These are phyloP conservation scores for Formicarius rufipectus DNA, from an alignment of 2,113 vertebrate species.

Conservation along the genomic window DNA sequence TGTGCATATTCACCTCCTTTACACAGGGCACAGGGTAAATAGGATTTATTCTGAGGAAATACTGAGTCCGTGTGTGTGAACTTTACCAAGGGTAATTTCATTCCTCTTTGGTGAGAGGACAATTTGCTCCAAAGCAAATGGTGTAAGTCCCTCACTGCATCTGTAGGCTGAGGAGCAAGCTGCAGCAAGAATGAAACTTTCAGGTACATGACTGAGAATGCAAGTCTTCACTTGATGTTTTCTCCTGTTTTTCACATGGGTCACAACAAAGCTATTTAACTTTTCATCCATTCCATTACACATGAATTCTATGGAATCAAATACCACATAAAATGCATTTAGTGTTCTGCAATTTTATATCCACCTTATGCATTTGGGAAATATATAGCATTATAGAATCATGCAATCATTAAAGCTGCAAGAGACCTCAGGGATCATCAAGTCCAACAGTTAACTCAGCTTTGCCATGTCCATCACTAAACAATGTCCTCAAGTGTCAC, in stretches of 20 bases:
- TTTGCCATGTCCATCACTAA: not conserved
- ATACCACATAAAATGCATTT: not conserved
- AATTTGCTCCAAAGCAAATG: not conserved
- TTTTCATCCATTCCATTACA: not conserved
- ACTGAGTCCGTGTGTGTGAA: not conserved
- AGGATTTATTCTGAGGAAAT: not conserved
- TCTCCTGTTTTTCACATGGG: not conserved
- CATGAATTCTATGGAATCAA: not conserved
- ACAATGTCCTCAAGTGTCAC: not conserved
- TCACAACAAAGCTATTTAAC: not conserved
- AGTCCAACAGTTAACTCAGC: not conserved
- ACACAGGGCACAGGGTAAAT: accelerated
- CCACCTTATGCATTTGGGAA: not conserved
- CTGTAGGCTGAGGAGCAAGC: not conserved
- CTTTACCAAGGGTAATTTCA: not conserved
- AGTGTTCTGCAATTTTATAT: not conserved
- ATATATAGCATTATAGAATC: not conserved
- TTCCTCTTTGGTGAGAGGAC: not conserved
- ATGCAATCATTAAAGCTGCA: not conserved
- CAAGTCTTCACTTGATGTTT: not conserved
- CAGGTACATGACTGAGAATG: not conserved
- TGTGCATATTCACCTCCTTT: not conserved
- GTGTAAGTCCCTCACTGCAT: not conserved
- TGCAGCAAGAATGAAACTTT: not conserved
- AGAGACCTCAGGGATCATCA: not conserved